Conservation (phyloP, 2,797 vertebrate species). For the Calcarius lapponicus region DNA sequence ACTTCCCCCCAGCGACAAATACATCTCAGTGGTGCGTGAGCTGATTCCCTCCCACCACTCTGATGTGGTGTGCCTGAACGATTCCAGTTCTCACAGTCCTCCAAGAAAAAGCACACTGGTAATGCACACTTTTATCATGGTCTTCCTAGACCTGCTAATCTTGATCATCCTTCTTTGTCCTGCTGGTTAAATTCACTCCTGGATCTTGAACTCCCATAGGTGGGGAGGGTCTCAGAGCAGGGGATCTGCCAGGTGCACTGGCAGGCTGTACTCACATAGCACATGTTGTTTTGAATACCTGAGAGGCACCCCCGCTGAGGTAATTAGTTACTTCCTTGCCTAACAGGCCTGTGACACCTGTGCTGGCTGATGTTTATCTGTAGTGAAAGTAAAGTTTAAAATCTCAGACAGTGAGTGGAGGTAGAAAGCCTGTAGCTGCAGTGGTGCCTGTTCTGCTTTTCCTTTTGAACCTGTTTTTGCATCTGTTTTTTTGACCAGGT, state of each 20-base stretch:
- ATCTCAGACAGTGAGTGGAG: background rate
- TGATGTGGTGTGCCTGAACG: background rate
- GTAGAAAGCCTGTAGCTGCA: background rate
- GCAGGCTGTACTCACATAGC: background rate
- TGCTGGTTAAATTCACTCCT: background rate
- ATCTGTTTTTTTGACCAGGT: background rate
- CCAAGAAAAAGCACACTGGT: background rate
- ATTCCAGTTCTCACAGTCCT: background rate
- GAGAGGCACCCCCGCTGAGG: background rate
- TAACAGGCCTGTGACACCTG: background rate
- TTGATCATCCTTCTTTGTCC: background rate
- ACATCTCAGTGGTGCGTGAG: background rate
- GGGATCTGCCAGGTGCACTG: background rate
- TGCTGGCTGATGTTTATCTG: background rate
- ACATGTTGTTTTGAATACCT: background rate
- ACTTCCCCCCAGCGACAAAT: background rate
- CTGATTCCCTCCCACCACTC: background rate
- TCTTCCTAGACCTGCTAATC: background rate
- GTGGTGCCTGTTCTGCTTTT: background rate
- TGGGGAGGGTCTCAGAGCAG: background rate
- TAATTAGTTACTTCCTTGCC: background rate
- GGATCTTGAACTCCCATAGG: background rate
- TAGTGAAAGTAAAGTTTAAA: background rate
- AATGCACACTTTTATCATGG: background rate
- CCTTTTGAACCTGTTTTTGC: background rate